Evolutionary conservation across 2,888 invertebrate species (phyloP).

Genomic region (Drosophila neoperkinsi): DNA sequence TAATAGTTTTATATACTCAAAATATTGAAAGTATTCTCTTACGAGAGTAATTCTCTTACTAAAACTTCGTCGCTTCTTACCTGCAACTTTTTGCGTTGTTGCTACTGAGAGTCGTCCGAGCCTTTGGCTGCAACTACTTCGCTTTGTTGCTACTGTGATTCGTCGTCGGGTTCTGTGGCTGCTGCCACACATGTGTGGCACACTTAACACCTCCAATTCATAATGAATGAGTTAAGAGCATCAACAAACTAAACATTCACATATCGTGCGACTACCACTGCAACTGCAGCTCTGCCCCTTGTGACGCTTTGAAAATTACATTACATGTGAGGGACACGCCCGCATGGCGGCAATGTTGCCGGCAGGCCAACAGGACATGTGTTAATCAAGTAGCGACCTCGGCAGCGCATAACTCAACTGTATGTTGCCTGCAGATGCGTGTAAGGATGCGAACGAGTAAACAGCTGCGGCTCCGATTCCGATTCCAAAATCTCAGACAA

Average conservation of each 20-base stretch:
- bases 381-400: constrained; percentile 77
- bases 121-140: not conserved
- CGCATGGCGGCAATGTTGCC: constrained; percentile 47
- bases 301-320: constrained; percentile 35
- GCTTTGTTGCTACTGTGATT: constrained; percentile 1
- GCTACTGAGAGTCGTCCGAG: not conserved
- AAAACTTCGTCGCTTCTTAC: not conserved
- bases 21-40: not conserved
- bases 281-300: constrained; percentile 16
- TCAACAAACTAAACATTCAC: constrained; percentile 74
- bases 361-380: constrained; percentile 65
- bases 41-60: not conserved
- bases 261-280: constrained; percentile 58
- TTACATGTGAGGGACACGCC: constrained; percentile 61
- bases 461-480: constrained; percentile 61
- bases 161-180: not conserved
- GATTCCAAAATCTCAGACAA: constrained; percentile 22
- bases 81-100: not conserved
- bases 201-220: constrained; percentile 78
- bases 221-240: constrained; percentile 80
- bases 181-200: constrained; percentile 58
- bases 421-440: constrained; percentile 49
- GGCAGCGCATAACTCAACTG: constrained; percentile 68
- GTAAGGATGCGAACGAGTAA: constrained; percentile 37
- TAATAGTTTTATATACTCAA: not conserved